A percentile compares a stretch with the other conserved stretches of the same genome.
Evolutionary conservation across 2,888 invertebrate genomes (phyloP).

Genomic region (Nudaria mundana): DNA sequence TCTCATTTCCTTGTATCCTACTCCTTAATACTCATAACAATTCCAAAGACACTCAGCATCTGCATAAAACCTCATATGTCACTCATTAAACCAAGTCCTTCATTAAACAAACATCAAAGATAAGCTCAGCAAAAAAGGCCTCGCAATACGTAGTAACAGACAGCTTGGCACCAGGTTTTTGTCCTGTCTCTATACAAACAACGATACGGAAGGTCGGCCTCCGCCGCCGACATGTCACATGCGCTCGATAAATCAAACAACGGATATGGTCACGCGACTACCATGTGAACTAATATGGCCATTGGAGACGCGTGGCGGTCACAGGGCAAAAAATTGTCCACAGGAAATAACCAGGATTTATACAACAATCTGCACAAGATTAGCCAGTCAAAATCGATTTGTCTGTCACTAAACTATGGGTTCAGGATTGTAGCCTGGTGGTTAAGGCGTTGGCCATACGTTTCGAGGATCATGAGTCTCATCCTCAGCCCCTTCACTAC

Average conservation of each 20-base stretch:
- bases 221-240: slow-evolving; percentile 35
- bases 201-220: slow-evolving; percentile 25
- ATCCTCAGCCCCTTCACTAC: too few relatives aligned
- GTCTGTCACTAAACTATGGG: too few relatives aligned
- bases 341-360: not conserved
- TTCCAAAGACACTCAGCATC: not conserved
- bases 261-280: slow-evolving; percentile 60
- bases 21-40: too few relatives aligned
- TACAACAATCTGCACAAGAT: too few relatives aligned
- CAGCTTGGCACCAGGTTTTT: slow-evolving; percentile 68
- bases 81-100: slow-evolving; percentile 9
- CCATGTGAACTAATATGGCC: slow-evolving; percentile 15
- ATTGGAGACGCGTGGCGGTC: slow-evolving; percentile 21
- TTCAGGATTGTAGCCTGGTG: too few relatives aligned
- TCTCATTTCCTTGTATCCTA: too few relatives aligned
- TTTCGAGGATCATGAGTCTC: too few relatives aligned
- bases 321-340: not conserved
- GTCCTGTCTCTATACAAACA: slow-evolving; percentile 36
- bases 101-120: slow-evolving; percentile 10
- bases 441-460: too few relatives aligned
- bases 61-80: slow-evolving; percentile 3
- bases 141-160: slow-evolving; percentile 39
- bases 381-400: too few relatives aligned
- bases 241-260: slow-evolving; percentile 54
- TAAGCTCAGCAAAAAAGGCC: slow-evolving; percentile 15